phyloP scores from a whole-genome alignment of 2,888 invertebrate genomes.

The Alitta virens region DNA sequence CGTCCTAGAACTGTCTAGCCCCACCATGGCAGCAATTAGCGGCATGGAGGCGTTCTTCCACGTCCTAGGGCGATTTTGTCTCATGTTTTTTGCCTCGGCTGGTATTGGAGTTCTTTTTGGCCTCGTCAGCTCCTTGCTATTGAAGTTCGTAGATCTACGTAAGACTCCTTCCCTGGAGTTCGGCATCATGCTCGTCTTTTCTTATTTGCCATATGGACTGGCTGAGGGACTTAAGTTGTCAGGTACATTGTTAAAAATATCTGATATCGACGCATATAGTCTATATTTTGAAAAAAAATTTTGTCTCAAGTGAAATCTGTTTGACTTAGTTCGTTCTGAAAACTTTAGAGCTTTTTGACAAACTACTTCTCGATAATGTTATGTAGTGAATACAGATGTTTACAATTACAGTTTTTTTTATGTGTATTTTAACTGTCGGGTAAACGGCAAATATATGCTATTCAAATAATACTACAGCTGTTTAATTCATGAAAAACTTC shows the following conservation, averaged over 20 bases:
- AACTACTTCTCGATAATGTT: too few relatives aligned
- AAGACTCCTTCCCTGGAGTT: constrained; percentile 98
- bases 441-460: too few relatives aligned
- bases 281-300: too few relatives aligned
- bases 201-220: constrained; percentile 95
- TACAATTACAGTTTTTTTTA: too few relatives aligned
- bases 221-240: constrained; percentile 95
- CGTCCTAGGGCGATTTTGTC: constrained; percentile 82
- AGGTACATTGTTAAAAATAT: constrained; percentile 64
- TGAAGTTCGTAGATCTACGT: constrained; percentile 93
- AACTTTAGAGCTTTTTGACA: too few relatives aligned
- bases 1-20: constrained; percentile 50
- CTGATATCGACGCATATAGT: too few relatives aligned
- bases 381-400: too few relatives aligned
- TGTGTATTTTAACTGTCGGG: too few relatives aligned
- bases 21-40: constrained; percentile 56
- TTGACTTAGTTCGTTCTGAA: too few relatives aligned
- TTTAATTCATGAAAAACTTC: too few relatives aligned
- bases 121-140: constrained; percentile 69
- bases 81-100: constrained; percentile 98
- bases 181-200: constrained; percentile 97
- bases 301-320: too few relatives aligned
- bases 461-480: too few relatives aligned
- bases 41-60: constrained; percentile 73
- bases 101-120: constrained; percentile 95